Evolutionary conservation across 2,113 vertebrate species (phyloP), one percentile per base, ranked within the genome.

Genomic region (Caloenas nicobarica): DNA sequence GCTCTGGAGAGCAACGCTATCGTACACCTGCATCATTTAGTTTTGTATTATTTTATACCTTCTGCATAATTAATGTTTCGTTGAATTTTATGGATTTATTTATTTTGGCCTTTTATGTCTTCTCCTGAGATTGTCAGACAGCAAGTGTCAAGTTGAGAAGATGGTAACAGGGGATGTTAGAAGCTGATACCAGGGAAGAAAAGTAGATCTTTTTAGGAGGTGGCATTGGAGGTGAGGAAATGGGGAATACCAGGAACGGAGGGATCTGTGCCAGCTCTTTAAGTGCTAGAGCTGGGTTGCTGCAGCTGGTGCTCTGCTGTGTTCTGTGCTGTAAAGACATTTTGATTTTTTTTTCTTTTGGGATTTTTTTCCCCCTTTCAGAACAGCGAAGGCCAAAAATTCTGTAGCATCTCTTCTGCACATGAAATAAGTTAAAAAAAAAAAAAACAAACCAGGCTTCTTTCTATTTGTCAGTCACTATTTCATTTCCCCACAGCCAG

Each of bases 51-150:
- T 86, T 93, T 96, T 76, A 84, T 62, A 62, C 53, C 46, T 93
- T 92, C 73, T 96, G 73, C 80, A 86, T 95, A 93, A 92, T 96
- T 92, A 79, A 91, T 79, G 25, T 74, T 96, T 95, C 18, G 58
- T 89, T 73, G 81, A 78, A 66, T 96, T 96, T 91, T 81, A 79
- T 74, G 26, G 66, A 61, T 92, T 93, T 93, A 66, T 84, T 87
- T 87, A 70, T 84, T 91, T 93, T 71, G 66, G 17, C 38, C 88
- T n/a, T 57, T 89, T 24, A 25, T 19, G 7, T 72, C 56, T 86
- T 92, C 64, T 81, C 58, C 29, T 84, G 62, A 90, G 89, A 62
- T 70, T 44, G 26, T 58, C 40, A 95, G 70, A 56, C 44, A 81
- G 50, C 11, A 61, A 90, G 18, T 19, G 31, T 61, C 72, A 79